Percentiles rank a stretch among this genome's conserved stretches.
phyloP scores from a whole-genome alignment of 2,113 vertebrate species.

The Podarcis muralis region DNA sequence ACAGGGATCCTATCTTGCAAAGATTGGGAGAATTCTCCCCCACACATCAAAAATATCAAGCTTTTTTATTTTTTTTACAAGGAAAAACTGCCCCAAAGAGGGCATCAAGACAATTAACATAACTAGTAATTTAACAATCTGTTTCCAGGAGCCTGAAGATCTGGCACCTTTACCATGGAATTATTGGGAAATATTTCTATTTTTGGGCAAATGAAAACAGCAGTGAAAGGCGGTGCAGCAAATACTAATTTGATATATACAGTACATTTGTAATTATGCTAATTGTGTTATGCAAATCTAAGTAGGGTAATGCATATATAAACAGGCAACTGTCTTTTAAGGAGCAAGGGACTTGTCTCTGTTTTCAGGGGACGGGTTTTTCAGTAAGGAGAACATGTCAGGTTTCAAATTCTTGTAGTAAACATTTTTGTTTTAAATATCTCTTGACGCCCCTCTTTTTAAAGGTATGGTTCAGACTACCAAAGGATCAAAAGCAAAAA shows the following conservation, averaged over 20 bases:
- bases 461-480: background rate
- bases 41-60: background rate
- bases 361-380: background rate
- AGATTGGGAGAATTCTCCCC: background rate
- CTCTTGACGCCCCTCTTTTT: background rate
- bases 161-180: background rate
- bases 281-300: background rate
- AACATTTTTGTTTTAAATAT: background rate
- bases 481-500: background rate
- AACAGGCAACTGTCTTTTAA: background rate
- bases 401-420: background rate
- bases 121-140: background rate
- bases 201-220: background rate
- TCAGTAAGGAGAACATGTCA: background rate
- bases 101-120: background rate
- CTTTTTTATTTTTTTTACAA: background rate
- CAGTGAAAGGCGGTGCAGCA: fast-evolving
- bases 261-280: background rate
- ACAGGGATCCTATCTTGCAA: background rate
- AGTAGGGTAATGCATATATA: background rate
- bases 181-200: background rate
- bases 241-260: background rate
- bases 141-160: background rate
- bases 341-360: background rate
- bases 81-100: background rate